These are phyloP conservation scores for Imbricaverruca yamaguchii DNA, from an alignment of 2,888 invertebrate genomes.

Conservation along the genomic window DNA sequence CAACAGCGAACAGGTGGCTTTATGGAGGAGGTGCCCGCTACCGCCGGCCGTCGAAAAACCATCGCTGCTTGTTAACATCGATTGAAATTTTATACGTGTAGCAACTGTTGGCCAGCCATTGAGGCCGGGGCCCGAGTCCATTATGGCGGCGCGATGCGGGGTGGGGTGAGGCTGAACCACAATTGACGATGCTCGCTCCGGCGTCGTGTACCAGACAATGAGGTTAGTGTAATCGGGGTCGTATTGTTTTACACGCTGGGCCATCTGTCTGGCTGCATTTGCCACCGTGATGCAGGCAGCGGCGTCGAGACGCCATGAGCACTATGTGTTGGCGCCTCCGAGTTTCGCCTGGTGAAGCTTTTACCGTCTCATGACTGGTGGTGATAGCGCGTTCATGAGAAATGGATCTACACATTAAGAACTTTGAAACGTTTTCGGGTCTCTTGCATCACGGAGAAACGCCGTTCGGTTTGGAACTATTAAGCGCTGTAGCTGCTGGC, in stretches of 20 bases:
- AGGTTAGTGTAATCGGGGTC: background rate
- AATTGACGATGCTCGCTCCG: background rate
- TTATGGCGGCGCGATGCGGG: constrained; percentile 6
- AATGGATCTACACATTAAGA: too few relatives aligned
- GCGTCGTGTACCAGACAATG: background rate
- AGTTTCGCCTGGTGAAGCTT: too few relatives aligned
- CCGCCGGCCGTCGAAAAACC: background rate
- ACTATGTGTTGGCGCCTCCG: too few relatives aligned
- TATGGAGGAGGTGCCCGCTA: background rate
- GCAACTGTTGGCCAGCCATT: background rate
- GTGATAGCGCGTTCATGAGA: too few relatives aligned
- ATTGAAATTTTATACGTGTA: constrained; percentile 21
- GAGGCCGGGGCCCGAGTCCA: background rate
- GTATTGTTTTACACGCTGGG: background rate
- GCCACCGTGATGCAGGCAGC: background rate
- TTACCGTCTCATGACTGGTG: too few relatives aligned
- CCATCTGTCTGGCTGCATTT: background rate
- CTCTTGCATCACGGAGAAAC: too few relatives aligned
- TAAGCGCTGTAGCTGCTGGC: too few relatives aligned
- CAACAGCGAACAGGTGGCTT: background rate
- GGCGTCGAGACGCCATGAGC: too few relatives aligned
- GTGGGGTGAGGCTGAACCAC: background rate
- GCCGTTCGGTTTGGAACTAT: too few relatives aligned
- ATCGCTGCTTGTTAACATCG: constrained; percentile 11
- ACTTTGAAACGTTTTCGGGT: too few relatives aligned